Percentiles rank a stretch among this genome's conserved stretches.
Evolutionary conservation across 2,797 vertebrate species (phyloP).

Genomic region (Meriones psammophilus): DNA sequence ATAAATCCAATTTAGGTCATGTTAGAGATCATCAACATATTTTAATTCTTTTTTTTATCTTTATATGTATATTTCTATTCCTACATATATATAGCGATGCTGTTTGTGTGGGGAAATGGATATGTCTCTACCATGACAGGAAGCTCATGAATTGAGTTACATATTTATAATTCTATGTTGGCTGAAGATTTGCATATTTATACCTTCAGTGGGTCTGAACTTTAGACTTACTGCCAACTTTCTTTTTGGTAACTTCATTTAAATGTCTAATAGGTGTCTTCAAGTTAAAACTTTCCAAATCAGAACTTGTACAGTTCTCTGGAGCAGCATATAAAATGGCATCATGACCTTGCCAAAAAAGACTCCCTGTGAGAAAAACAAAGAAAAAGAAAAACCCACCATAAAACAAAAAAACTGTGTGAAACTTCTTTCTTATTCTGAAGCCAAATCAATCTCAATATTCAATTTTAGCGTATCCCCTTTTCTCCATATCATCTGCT

Average conservation of each 20-base stretch:
- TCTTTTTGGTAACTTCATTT: conserved; percentile 26
- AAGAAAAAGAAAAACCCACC: not conserved
- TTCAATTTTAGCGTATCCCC: not conserved
- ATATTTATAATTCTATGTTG: conserved; percentile 54
- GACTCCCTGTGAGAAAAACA: not conserved
- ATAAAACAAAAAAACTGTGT: not conserved
- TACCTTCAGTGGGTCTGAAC: conserved; percentile 35
- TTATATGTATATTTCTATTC: not conserved
- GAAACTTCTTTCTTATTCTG: not conserved
- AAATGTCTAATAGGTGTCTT: conserved; percentile 34
- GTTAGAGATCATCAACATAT: not conserved
- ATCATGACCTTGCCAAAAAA: not conserved
- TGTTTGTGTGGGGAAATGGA: not conserved
- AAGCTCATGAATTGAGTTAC: conserved; percentile 1
- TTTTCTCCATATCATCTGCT: not conserved
- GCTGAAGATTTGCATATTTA: conserved; percentile 40
- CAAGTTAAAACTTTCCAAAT: conserved; percentile 37
- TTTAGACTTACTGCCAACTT: conserved; percentile 34
- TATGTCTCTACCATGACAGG: not conserved
- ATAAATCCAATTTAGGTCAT: not conserved
- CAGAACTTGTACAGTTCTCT: not conserved
- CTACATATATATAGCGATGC: not conserved
- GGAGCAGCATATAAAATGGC: not conserved
- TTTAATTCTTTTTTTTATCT: not conserved
- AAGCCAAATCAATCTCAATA: not conserved